Conservation (phyloP, 2,888 invertebrate genomes). For the Leucophenga maculata region DNA sequence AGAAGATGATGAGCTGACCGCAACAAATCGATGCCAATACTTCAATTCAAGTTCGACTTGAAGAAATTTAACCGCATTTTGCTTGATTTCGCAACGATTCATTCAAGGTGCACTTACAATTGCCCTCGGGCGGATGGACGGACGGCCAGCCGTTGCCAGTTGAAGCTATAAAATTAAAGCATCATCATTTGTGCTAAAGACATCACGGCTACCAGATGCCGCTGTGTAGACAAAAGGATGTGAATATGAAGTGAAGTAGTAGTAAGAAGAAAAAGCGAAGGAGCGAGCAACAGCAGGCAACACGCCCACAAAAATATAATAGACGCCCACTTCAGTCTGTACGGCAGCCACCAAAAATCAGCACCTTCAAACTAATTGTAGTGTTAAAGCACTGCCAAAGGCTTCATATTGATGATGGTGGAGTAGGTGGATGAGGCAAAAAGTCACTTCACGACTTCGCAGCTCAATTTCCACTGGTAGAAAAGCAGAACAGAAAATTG, state of each 20-base stretch:
- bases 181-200: slow-evolving; percentile 39
- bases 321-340: not conserved
- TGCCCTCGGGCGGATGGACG: not conserved
- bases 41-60: not conserved
- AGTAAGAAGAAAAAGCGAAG: too few species aligned
- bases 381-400: slow-evolving; percentile 13
- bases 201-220: slow-evolving; percentile 4
- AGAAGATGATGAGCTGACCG: not conserved
- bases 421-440: too few species aligned
- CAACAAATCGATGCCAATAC: slow-evolving; percentile 12
- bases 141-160: too few species aligned
- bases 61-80: too few species aligned
- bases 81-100: not conserved
- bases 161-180: slow-evolving; percentile 34
- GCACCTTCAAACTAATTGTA: slow-evolving; percentile 10
- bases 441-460: too few species aligned
- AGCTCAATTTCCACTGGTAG: too few species aligned
- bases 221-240: too few species aligned
- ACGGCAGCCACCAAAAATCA: slow-evolving; percentile 10
- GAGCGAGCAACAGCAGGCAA: not conserved
- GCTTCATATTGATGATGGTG: not conserved
- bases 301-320: not conserved
- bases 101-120: not conserved
- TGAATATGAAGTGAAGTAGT: too few species aligned
- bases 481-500: not conserved